Conservation (phyloP, 2,888 invertebrate species). For the Latheticus oryzae region DNA sequence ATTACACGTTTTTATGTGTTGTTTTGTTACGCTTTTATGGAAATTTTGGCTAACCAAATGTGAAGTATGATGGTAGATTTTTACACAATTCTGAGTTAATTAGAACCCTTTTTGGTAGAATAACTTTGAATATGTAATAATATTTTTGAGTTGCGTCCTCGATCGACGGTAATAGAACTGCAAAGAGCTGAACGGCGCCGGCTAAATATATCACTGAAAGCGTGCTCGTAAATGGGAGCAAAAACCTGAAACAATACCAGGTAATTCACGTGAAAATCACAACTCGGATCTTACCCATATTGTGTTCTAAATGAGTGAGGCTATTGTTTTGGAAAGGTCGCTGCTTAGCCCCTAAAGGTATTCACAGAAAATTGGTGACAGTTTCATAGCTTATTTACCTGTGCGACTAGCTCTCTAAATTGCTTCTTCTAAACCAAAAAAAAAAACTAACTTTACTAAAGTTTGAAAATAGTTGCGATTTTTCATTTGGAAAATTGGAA, state of each 20-base stretch:
- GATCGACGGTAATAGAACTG: conserved; percentile 39
- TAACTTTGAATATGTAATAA: not conserved
- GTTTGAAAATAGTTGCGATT: too few species aligned
- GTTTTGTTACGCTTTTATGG: conserved; percentile 24
- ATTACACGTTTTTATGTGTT: conserved; percentile 33
- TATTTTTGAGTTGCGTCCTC: conserved; percentile 24
- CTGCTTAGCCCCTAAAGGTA: conserved; percentile 3
- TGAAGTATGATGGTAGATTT: not conserved
- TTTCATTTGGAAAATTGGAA: too few species aligned
- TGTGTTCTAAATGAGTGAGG: too few species aligned
- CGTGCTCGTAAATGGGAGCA: conserved; percentile 20
- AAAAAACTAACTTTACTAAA: not conserved
- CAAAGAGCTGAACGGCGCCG: conserved; percentile 40
- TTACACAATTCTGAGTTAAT: conserved; percentile 4
- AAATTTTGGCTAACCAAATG: conserved; percentile 15
- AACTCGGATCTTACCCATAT: conserved; percentile 15
- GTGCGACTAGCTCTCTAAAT: not conserved
- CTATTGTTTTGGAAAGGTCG: conserved; percentile 15
- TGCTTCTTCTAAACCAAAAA: not conserved
- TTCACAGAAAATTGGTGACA: conserved; percentile 3
- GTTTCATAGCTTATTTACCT: too few species aligned
- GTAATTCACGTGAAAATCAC: conserved; percentile 20
- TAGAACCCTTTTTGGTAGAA: not conserved
- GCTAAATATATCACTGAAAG: conserved; percentile 35
- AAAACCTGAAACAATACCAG: conserved; percentile 29